Percentiles rank a stretch among this genome's conserved stretches.
These are phyloP conservation scores for Dysdera silvatica DNA, from an alignment of 1,140 invertebrate species.

Conservation along the genomic window DNA sequence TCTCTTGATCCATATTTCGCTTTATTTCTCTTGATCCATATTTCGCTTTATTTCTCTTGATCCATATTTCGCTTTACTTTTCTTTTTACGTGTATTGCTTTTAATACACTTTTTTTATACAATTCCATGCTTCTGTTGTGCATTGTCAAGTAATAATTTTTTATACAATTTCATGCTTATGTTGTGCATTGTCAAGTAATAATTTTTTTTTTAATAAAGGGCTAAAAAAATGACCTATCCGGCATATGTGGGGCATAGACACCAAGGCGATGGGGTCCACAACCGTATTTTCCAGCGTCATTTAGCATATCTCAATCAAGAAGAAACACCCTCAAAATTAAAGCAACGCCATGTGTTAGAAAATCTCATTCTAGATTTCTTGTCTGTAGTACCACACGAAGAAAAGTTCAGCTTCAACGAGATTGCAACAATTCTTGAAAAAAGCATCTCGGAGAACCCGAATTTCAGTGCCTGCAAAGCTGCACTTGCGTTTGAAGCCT, in stretches of 20 bases:
- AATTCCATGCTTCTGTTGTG: no score
- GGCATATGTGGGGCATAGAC: conserved; percentile 19
- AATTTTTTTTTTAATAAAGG: no score
- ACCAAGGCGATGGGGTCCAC: conserved; percentile 29
- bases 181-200: no score
- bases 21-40: no score
- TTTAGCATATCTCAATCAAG: conserved; percentile 32
- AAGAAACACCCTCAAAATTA: conserved; percentile 32
- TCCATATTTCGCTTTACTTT: no score
- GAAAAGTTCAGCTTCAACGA: conserved; percentile 32
- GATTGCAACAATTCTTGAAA: conserved; percentile 36
- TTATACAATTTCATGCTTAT: no score
- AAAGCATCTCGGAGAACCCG: conserved; percentile 57
- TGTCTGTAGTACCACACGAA: conserved; percentile 30
- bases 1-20: no score
- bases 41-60: no score
- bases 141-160: no score
- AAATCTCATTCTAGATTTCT: conserved; percentile 30
- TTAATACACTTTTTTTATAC: no score
- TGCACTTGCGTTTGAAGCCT: conserved; percentile 67
- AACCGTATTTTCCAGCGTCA: conserved; percentile 30
- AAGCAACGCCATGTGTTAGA: conserved; percentile 31
- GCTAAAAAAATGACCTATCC: conserved; percentile 27
- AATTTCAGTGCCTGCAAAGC: conserved; percentile 72
- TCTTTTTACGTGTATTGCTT: no score